phyloP scores from a whole-genome alignment of 2,113 vertebrate species.

The Triplophysa rosa region DNA sequence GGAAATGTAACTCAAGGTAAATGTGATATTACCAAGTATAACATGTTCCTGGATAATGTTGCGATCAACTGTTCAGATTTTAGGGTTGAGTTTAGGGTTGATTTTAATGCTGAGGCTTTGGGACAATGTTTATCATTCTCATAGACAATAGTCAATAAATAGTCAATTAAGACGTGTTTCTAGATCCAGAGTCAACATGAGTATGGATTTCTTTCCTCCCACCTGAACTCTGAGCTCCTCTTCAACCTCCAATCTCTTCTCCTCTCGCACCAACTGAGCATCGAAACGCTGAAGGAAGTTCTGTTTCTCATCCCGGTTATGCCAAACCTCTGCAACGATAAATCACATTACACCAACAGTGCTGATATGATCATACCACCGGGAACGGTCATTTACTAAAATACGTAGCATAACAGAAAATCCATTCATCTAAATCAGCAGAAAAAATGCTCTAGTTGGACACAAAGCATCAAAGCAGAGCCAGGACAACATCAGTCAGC shows the following conservation, averaged over 20 bases:
- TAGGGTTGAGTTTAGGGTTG: no score
- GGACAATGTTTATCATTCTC: neutral
- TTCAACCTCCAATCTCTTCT: slow-evolving; percentile 79
- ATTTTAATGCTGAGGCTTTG: no score
- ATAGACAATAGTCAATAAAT: neutral
- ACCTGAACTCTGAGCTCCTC: slow-evolving; percentile 84
- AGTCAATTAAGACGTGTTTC: neutral
- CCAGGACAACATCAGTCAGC: slow-evolving; percentile 13
- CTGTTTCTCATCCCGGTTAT: slow-evolving; percentile 71
- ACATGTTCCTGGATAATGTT: no score
- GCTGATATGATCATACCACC: neutral
- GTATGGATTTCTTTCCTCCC: slow-evolving; percentile 19
- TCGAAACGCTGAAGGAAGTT: slow-evolving; percentile 80
- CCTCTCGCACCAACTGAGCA: slow-evolving; percentile 76
- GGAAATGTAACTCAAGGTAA: no score
- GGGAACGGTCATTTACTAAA: neutral
- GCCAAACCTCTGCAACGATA: slow-evolving; percentile 74
- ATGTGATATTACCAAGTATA: no score
- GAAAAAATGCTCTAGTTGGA: neutral
- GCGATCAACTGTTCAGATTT: no score
- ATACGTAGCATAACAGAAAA: neutral
- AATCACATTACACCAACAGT: neutral
- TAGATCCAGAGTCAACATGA: neutral
- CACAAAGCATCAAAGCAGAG: slow-evolving; percentile 21
- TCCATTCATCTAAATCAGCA: neutral